Conservation (phyloP, 2,797 vertebrate genomes). For the Pangasius djambal region DNA sequence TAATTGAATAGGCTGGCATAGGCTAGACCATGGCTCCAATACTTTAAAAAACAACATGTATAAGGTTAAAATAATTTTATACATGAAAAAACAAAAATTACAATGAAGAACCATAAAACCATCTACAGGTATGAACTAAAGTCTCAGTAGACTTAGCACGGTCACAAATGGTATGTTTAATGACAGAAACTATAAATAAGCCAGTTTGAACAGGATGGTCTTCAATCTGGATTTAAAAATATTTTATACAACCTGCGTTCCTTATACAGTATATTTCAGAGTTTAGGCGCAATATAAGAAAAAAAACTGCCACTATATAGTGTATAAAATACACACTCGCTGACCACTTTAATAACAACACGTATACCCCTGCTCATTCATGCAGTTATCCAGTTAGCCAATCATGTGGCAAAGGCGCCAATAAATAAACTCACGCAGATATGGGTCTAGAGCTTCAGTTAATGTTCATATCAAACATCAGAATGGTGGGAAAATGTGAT, state of each 20-base stretch:
- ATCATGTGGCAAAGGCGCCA: too few relatives aligned
- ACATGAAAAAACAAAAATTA: neutral
- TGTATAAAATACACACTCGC: too few relatives aligned
- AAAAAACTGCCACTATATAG: too few relatives aligned
- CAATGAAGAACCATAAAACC: neutral
- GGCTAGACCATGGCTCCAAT: too few relatives aligned
- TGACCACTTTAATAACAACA: too few relatives aligned
- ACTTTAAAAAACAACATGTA: neutral
- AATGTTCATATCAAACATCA: neutral
- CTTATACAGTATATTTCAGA: neutral
- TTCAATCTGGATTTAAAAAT: too few relatives aligned
- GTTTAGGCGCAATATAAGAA: neutral
- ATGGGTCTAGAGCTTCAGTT: neutral
- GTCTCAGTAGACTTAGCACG: neutral
- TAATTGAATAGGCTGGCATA: neutral
- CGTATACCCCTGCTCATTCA: too few relatives aligned
- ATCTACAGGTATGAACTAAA: neutral
- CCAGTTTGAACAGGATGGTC: too few relatives aligned
- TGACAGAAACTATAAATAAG: too few relatives aligned
- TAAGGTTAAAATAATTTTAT: neutral
- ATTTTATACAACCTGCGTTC: neutral
- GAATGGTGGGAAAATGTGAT: neutral
- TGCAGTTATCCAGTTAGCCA: too few relatives aligned
- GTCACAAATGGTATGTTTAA: neutral
- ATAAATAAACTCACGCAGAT: neutral